phyloP scores from a whole-genome alignment of 2,113 vertebrate species.

The Callionymus lyra region DNA sequence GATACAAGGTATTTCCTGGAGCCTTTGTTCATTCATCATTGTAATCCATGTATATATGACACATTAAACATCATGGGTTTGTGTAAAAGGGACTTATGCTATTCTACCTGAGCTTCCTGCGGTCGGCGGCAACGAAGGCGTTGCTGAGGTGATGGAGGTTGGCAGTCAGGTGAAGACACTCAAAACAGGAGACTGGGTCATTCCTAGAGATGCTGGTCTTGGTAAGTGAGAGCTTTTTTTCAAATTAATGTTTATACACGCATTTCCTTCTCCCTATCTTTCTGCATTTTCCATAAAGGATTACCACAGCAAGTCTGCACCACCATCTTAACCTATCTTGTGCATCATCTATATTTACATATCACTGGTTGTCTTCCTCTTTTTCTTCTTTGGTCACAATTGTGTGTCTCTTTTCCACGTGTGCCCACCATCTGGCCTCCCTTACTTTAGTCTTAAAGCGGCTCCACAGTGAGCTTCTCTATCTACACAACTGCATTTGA shows the following conservation, averaged over 20 bases:
- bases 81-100: conserved; percentile 78
- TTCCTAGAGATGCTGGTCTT: conserved; percentile 69
- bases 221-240: conserved; percentile 62
- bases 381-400: no score
- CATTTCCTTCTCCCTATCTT: no score
- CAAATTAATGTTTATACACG: not conserved
- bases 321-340: no score
- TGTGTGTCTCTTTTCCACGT: no score
- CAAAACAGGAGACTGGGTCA: conserved; percentile 80
- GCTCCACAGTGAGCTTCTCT: no score
- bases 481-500: no score
- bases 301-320: no score
- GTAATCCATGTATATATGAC: no score
- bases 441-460: no score
- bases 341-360: not conserved
- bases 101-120: conserved; percentile 77
- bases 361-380: no score
- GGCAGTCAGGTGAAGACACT: conserved; percentile 68
- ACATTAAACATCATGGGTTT: not conserved
- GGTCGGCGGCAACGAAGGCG: conserved; percentile 87
- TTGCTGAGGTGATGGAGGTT: conserved; percentile 79
- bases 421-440: no score
- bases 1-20: conserved; percentile 78
- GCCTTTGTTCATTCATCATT: not conserved
- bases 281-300: no score